phyloP scores from a whole-genome alignment of 2,888 invertebrate species.

The Thecocarcelia acutangulata region DNA sequence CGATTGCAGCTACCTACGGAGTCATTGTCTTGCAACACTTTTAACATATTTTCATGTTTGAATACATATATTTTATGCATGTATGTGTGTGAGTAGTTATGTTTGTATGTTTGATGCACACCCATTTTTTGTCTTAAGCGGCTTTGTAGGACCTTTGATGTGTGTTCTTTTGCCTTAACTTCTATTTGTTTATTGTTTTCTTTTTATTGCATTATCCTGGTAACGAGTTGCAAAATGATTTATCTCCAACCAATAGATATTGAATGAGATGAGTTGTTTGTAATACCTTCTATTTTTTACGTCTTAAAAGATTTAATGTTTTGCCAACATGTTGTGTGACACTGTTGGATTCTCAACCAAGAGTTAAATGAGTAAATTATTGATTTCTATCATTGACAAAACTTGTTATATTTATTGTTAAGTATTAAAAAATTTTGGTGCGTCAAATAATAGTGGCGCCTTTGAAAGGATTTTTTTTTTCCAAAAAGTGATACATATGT shows the following conservation, averaged over 20 bases:
- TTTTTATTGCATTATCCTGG: constrained; percentile 1
- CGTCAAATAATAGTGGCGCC: constrained; percentile 62
- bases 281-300: constrained; percentile 15
- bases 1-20: constrained; percentile 49
- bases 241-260: constrained; percentile 54
- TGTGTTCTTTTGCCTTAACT: constrained; percentile 15
- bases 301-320: constrained; percentile 45
- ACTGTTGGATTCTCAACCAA: constrained; percentile 60
- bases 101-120: constrained; percentile 4
- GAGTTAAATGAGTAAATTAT: constrained; percentile 7
- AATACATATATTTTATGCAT: background rate
- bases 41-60: constrained; percentile 2
- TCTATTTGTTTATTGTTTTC: background rate
- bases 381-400: constrained; percentile 62
- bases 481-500: background rate
- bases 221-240: constrained; percentile 66
- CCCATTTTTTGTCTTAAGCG: constrained; percentile 25
- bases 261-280: constrained; percentile 26
- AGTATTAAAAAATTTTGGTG: constrained; percentile 37
- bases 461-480: constrained; percentile 29
- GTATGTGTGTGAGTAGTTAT: background rate
- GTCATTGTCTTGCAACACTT: constrained; percentile 44
- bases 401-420: constrained; percentile 62
- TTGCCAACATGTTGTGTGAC: constrained; percentile 68
- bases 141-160: constrained; percentile 54